phyloP scores from a whole-genome alignment of 2,888 invertebrate genomes.

The Xiphydria camelus region DNA sequence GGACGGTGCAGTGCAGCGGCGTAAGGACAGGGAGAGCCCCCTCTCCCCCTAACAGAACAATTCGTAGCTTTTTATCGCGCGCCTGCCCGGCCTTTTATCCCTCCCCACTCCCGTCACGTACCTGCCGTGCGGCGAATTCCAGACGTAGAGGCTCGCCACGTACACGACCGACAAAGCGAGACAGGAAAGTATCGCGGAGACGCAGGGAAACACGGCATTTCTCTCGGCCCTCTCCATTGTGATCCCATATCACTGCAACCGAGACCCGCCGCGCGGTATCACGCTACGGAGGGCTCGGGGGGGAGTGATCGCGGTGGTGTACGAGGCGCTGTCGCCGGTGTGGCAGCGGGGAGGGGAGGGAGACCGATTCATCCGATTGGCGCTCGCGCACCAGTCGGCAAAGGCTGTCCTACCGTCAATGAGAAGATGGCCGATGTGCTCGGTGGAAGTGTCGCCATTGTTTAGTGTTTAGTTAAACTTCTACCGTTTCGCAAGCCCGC shows the following conservation, averaged over 20 bases:
- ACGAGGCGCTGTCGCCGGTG: conserved; percentile 16
- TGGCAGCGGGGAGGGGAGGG: conserved; percentile 32
- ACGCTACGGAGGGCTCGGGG: conserved; percentile 19
- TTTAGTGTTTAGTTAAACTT: conserved; percentile 65
- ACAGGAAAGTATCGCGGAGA: conserved; percentile 72
- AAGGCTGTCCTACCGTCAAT: conserved; percentile 60
- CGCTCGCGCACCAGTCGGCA: conserved; percentile 32
- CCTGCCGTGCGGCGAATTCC: conserved; percentile 79
- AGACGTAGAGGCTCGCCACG: conserved; percentile 86
- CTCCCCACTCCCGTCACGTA: too few relatives aligned
- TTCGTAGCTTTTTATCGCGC: too few relatives aligned
- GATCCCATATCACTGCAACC: conserved; percentile 26
- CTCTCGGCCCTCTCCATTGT: conserved; percentile 44
- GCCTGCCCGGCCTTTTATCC: too few relatives aligned
- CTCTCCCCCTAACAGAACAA: too few relatives aligned
- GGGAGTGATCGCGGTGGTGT: conserved; percentile 17
- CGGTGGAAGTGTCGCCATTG: conserved; percentile 82
- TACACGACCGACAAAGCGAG: conserved; percentile 76
- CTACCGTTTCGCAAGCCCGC: conserved; percentile 23
- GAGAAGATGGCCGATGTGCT: conserved; percentile 82
- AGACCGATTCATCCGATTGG: conserved; percentile 39
- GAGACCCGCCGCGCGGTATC: conserved; percentile 31
- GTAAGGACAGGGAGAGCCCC: too few relatives aligned
- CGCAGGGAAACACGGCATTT: conserved; percentile 58
- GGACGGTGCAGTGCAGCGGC: too few relatives aligned